Conservation (phyloP, 2,113 vertebrate genomes). For the Cynoglossus semilaevis region DNA sequence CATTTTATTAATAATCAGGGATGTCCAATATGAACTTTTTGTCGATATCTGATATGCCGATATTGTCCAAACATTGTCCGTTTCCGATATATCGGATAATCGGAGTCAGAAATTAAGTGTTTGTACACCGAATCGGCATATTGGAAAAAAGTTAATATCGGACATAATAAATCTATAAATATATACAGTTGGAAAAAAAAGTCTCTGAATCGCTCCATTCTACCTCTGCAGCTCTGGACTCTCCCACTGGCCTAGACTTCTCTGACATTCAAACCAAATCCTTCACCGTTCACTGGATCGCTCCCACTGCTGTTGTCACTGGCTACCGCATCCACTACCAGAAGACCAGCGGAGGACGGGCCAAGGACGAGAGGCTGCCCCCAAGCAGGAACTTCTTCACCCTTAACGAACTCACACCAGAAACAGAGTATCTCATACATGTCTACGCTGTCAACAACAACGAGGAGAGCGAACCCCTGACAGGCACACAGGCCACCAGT, state of each 20-base stretch:
- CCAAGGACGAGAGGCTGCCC: constrained; percentile 86
- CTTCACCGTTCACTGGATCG: constrained; percentile 88
- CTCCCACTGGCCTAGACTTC: constrained; percentile 88
- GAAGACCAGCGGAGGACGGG: constrained; percentile 72
- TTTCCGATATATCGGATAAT: too few species aligned
- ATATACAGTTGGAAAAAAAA: too few species aligned
- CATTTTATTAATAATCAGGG: too few species aligned
- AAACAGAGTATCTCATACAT: constrained; percentile 86
- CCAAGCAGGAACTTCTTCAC: constrained; percentile 84
- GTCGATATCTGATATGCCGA: too few species aligned
- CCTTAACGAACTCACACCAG: constrained; percentile 84
- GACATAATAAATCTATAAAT: too few species aligned
- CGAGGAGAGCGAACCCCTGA: constrained; percentile 84
- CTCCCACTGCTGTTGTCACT: constrained; percentile 79
- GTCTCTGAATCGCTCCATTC: background rate
- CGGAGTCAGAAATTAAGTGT: too few species aligned
- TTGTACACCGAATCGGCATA: too few species aligned
- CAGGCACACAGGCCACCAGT: constrained; percentile 91
- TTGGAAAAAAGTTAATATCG: too few species aligned
- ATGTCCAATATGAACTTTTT: too few species aligned
- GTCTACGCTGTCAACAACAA: constrained; percentile 79
- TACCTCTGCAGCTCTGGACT: constrained; percentile 81
- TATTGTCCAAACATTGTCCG: too few species aligned
- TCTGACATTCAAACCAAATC: constrained; percentile 87
- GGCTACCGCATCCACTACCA: constrained; percentile 85